Evolutionary conservation across 2,797 vertebrate genomes (phyloP).

Genomic region (Arrhamphus sclerolepis): DNA sequence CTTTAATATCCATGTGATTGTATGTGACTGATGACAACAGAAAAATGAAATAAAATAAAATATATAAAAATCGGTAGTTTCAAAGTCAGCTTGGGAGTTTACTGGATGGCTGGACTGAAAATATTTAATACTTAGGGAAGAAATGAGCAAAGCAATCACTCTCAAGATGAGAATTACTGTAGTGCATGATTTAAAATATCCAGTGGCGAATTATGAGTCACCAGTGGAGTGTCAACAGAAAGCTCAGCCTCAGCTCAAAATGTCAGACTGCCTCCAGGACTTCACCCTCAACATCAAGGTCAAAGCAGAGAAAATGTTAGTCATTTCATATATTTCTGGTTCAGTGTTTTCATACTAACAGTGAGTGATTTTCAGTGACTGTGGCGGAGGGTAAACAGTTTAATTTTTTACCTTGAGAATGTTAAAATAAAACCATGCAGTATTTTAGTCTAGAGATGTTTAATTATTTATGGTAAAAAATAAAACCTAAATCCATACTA

Average conservation of each 20-base stretch:
- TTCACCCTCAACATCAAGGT: constrained; percentile 58
- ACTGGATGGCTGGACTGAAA: neutral
- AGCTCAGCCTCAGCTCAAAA: constrained; percentile 55
- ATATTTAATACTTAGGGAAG: constrained; percentile 24
- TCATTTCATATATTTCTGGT: constrained; percentile 37
- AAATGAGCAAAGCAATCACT: constrained; percentile 44
- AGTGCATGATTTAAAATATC: constrained; percentile 66
- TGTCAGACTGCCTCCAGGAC: constrained; percentile 46
- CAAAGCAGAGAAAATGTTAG: constrained; percentile 41
- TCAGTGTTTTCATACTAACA: constrained; percentile 25
- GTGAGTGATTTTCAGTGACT: constrained; percentile 10
- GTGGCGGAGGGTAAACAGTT: neutral
- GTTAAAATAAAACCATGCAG: neutral
- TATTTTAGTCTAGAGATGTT: neutral
- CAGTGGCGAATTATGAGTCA: constrained; percentile 60
- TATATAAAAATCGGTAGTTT: constrained; percentile 6
- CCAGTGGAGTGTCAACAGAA: constrained; percentile 57
- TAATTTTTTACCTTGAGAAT: constrained; percentile 23
- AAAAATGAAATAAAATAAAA: too few species aligned
- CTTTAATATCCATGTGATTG: neutral
- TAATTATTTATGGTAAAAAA: too few species aligned
- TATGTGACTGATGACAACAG: constrained; percentile 7
- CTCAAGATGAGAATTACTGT: constrained; percentile 48
- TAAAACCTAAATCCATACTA: too few species aligned
- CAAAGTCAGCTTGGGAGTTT: constrained; percentile 12